Conservation (phyloP, 2,113 vertebrate species). For the rat (Rattus norvegicus) region DNA sequence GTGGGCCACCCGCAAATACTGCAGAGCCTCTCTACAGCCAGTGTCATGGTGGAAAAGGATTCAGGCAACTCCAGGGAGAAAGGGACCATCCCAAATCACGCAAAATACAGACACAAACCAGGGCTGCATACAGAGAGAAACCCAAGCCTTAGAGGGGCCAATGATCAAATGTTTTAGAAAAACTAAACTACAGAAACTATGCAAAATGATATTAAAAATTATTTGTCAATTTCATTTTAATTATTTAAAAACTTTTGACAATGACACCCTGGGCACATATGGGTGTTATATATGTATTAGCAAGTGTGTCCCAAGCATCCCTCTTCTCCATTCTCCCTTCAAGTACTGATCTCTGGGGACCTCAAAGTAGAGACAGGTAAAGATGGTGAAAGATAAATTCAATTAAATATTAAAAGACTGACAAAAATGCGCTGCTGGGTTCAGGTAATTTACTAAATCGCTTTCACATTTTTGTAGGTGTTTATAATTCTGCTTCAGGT, state of each 20-base stretch:
- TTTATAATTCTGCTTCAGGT: not conserved
- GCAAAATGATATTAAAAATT: not conserved
- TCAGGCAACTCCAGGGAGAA: not conserved
- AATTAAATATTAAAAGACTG: not conserved
- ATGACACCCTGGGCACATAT: fast-evolving
- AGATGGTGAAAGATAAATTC: not conserved
- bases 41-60: not conserved
- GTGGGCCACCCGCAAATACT: not conserved
- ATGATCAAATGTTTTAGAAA: not conserved
- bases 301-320: not conserved
- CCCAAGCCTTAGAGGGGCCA: not conserved
- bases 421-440: not conserved
- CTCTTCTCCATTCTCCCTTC: not conserved
- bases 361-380: not conserved
- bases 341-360: not conserved
- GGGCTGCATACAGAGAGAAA: fast-evolving
- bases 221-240: not conserved
- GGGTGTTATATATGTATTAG: fast-evolving
- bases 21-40: not conserved
- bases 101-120: fast-evolving
- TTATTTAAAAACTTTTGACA: not conserved
- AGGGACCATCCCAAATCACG: not conserved
- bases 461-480: not conserved
- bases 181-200: not conserved
- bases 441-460: not conserved